Evolutionary conservation across 2,113 vertebrate genomes (phyloP).

Genomic region (Hippocampus abdominalis): DNA sequence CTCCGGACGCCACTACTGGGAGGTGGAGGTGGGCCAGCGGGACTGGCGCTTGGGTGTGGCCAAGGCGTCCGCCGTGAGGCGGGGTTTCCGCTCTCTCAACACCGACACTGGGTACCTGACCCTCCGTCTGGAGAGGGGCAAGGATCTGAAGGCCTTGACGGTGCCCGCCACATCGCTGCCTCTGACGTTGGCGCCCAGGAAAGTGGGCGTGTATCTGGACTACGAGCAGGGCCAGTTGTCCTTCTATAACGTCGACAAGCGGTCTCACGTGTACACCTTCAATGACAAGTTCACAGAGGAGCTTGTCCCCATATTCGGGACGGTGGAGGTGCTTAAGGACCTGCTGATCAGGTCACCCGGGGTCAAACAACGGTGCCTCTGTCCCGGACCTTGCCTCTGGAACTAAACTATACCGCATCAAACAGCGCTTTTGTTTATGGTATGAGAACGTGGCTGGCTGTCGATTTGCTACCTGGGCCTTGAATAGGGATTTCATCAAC

Average conservation of each 20-base stretch:
- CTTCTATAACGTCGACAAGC: conserved; percentile 72
- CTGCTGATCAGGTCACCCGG: conserved; percentile 63
- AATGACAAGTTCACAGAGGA: conserved; percentile 69
- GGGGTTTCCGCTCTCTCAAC: conserved; percentile 70
- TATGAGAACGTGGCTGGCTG: background rate
- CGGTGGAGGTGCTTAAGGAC: conserved; percentile 69
- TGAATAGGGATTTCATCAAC: too few species aligned
- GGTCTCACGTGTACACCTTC: conserved; percentile 74
- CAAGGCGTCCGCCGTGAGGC: conserved; percentile 75
- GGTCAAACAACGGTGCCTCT: conserved; percentile 63
- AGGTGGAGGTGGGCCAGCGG: conserved; percentile 77
- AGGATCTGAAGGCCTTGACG: conserved; percentile 69
- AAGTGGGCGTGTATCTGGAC: conserved; percentile 73
- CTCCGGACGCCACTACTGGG: conserved; percentile 77
- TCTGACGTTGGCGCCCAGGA: conserved; percentile 44
- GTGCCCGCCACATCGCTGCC: conserved; percentile 58
- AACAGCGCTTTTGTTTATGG: background rate
- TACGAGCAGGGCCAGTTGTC: conserved; percentile 75
- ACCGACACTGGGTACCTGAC: conserved; percentile 68
- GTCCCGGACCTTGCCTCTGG: conserved; percentile 72
- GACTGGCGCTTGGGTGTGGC: conserved; percentile 89
- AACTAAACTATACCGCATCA: conserved; percentile 40
- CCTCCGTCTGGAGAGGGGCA: conserved; percentile 71
- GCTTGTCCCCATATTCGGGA: conserved; percentile 73
- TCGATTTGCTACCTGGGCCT: too few species aligned